Percentiles rank a stretch among this genome's conserved stretches.
phyloP scores from a whole-genome alignment of 2,113 vertebrate species.

The Onychostoma macrolepis region DNA sequence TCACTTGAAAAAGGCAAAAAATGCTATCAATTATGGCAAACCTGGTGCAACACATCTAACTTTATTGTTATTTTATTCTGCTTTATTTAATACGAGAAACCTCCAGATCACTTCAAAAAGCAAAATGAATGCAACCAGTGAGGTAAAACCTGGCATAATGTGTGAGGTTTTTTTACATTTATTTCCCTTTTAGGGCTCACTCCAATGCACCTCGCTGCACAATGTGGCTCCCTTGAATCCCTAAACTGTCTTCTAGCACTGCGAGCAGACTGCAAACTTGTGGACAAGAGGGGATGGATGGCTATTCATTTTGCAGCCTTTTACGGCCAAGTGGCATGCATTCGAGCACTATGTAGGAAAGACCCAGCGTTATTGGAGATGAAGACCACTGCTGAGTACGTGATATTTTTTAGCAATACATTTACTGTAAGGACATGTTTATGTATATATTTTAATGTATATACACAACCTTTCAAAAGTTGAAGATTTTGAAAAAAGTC shows the following conservation, averaged over 20 bases:
- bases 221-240: constrained; percentile 75
- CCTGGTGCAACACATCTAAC: neutral
- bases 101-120: neutral
- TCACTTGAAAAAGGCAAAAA: neutral
- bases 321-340: constrained; percentile 75
- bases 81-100: neutral
- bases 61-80: neutral
- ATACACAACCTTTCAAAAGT: neutral
- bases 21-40: neutral
- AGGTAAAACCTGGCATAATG: neutral
- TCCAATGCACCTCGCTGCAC: constrained; percentile 76
- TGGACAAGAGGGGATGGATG: constrained; percentile 77
- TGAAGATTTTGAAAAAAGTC: neutral
- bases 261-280: constrained; percentile 68
- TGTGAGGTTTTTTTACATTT: neutral
- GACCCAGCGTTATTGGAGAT: constrained; percentile 70
- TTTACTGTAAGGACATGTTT: neutral
- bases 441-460: neutral
- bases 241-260: constrained; percentile 73
- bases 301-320: constrained; percentile 79
- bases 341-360: constrained; percentile 73
- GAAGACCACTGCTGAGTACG: constrained; percentile 72
- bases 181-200: constrained; percentile 66
- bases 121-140: neutral
- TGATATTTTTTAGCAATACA: constrained; percentile 18